These are phyloP conservation scores for Dipodomys stephensi DNA, from an alignment of 2,113 vertebrate genomes.

Conservation along the genomic window DNA sequence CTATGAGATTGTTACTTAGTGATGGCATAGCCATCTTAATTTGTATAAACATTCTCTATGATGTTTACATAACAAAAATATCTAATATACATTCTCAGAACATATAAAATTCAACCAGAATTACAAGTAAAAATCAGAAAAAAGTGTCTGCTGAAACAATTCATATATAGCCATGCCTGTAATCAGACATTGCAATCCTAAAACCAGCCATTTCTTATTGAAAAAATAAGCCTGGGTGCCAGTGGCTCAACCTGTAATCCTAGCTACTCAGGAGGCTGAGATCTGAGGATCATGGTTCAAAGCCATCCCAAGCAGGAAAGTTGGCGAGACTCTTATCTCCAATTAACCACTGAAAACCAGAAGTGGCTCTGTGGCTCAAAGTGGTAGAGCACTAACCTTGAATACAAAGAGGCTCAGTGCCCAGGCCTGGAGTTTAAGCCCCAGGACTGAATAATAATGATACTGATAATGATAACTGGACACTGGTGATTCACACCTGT, in stretches of 20 bases:
- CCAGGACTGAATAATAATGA: too few species aligned
- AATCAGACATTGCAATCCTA: not conserved
- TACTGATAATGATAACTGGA: not conserved
- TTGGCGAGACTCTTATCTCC: too few species aligned
- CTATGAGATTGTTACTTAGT: not conserved
- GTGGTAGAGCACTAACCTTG: too few species aligned
- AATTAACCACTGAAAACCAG: not conserved
- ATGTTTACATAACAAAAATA: not conserved
- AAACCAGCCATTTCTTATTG: not conserved
- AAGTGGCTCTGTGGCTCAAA: too few species aligned
- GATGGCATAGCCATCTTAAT: not conserved
- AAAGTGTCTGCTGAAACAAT: slow-evolving; percentile 16
- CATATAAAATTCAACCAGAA: not conserved
- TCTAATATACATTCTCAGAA: not conserved
- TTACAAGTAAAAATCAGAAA: not conserved
- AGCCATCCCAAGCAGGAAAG: too few species aligned
- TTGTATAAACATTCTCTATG: not conserved
- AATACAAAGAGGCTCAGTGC: too few species aligned
- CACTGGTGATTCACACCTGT: too few species aligned
- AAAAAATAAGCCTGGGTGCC: not conserved
- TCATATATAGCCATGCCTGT: not conserved
- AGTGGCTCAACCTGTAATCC: too few species aligned
- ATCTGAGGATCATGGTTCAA: too few species aligned
- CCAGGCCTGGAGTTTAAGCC: too few species aligned
- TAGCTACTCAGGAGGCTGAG: too few species aligned